A percentile compares a stretch with the other conserved stretches of the same genome.
phyloP scores from a whole-genome alignment of 2,113 vertebrate species.

The Ibidorhyncha struthersii region DNA sequence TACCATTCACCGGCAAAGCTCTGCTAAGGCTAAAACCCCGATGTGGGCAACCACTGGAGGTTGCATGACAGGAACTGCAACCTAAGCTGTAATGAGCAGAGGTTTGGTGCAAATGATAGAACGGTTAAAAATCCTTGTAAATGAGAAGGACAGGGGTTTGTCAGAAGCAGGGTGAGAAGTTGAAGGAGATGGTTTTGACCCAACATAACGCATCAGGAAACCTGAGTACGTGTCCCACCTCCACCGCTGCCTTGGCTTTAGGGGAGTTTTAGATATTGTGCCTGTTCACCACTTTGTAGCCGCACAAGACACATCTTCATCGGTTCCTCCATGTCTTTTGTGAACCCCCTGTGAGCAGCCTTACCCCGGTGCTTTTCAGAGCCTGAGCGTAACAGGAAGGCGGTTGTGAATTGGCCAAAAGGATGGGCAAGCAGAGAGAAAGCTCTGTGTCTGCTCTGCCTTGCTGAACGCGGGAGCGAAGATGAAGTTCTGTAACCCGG shows the following conservation, averaged over 20 bases:
- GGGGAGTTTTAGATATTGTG: neutral
- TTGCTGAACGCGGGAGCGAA: neutral
- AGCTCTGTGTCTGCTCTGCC: neutral
- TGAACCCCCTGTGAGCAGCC: neutral
- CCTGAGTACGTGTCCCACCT: neutral
- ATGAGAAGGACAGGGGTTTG: neutral
- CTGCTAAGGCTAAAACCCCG: neutral
- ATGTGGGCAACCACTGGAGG: rapidly evolving
- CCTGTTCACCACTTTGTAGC: neutral
- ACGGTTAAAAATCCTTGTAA: neutral
- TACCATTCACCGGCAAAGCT: neutral
- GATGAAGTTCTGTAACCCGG: neutral
- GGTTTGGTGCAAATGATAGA: neutral
- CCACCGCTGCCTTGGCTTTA: neutral
- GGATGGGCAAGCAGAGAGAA: neutral
- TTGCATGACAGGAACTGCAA: neutral
- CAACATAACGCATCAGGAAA: neutral
- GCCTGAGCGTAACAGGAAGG: neutral
- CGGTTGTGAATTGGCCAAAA: neutral
- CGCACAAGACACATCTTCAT: rapidly evolving
- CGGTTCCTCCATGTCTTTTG: neutral
- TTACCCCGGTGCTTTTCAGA: neutral
- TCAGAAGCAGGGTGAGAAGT: neutral
- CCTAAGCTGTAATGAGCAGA: rapidly evolving
- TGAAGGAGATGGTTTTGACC: neutral